Conservation (phyloP, 2,888 invertebrate species). For the Drosophila birchii region DNA sequence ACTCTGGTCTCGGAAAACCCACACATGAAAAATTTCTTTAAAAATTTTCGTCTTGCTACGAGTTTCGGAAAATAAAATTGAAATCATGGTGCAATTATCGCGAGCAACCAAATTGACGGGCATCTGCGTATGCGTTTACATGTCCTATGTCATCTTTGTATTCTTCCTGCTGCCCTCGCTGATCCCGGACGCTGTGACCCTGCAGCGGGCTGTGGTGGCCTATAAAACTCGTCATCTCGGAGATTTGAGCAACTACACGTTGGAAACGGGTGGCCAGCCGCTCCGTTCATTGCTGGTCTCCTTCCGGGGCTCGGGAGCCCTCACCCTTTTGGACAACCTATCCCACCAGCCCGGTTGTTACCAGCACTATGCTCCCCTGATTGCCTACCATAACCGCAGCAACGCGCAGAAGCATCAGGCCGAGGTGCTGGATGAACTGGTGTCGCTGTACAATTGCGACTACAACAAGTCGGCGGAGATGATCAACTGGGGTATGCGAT, state of each 20-base stretch:
- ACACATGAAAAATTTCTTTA: background rate
- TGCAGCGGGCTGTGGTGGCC: slow-evolving; percentile 44
- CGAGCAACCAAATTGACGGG: slow-evolving; percentile 54
- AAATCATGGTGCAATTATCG: slow-evolving; percentile 49
- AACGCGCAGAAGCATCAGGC: background rate
- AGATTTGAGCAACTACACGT: slow-evolving; percentile 46
- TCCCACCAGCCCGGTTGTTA: slow-evolving; percentile 60
- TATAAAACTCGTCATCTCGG: slow-evolving; percentile 28
- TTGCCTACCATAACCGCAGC: slow-evolving; percentile 34
- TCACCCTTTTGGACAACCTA: slow-evolving; percentile 51
- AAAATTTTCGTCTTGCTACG: background rate
- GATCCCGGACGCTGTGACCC: slow-evolving; percentile 56
- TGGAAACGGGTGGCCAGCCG: slow-evolving; percentile 56
- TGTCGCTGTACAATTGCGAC: slow-evolving; percentile 52
- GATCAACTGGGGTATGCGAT: slow-evolving; percentile 51
- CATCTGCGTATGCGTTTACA: slow-evolving; percentile 58
- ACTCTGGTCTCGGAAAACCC: background rate
- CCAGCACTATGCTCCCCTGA: slow-evolving; percentile 62
- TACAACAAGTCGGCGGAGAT: slow-evolving; percentile 55
- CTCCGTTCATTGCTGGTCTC: slow-evolving; percentile 61
- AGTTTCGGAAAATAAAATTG: background rate
- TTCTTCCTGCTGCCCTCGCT: slow-evolving; percentile 63
- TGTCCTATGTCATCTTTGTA: slow-evolving; percentile 52
- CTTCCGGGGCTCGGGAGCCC: slow-evolving; percentile 60
- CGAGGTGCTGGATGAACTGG: slow-evolving; percentile 41